A percentile compares a stretch with the other conserved stretches of the same genome.
phyloP scores from a whole-genome alignment of 2,888 invertebrate genomes.

The Harpagoxenus sublaevis region DNA sequence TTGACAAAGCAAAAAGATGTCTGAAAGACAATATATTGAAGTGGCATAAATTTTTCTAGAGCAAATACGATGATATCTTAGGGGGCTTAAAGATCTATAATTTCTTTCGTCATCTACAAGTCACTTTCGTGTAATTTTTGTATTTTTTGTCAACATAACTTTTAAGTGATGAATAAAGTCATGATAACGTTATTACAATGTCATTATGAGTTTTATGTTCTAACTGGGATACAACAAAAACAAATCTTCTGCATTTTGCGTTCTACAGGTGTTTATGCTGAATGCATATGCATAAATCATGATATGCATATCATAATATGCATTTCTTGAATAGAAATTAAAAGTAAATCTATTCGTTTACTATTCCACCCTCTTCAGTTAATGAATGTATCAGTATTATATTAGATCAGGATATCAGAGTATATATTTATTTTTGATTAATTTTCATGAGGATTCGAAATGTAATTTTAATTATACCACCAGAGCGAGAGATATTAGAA shows the following conservation, averaged over 20 bases:
- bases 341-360: neutral
- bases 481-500: neutral
- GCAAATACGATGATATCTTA: too few species aligned
- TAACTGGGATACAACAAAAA: too few species aligned
- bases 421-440: neutral
- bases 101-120: too few species aligned
- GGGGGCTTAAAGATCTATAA: too few species aligned
- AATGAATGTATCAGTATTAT: neutral
- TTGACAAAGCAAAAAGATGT: too few species aligned
- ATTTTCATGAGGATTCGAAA: neutral
- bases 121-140: too few species aligned
- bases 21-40: too few species aligned
- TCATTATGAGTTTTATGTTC: too few species aligned
- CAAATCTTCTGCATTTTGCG: neutral
- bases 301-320: neutral
- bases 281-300: neutral
- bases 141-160: too few species aligned
- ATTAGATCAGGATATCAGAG: neutral
- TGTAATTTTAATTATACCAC: neutral
- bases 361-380: neutral
- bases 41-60: too few species aligned
- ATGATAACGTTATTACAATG: too few species aligned
- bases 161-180: too few species aligned
- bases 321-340: neutral
- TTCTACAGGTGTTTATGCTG: neutral